These are phyloP conservation scores for Oasisia sp. DNA, from an alignment of 2,888 invertebrate genomes.

Conservation along the genomic window DNA sequence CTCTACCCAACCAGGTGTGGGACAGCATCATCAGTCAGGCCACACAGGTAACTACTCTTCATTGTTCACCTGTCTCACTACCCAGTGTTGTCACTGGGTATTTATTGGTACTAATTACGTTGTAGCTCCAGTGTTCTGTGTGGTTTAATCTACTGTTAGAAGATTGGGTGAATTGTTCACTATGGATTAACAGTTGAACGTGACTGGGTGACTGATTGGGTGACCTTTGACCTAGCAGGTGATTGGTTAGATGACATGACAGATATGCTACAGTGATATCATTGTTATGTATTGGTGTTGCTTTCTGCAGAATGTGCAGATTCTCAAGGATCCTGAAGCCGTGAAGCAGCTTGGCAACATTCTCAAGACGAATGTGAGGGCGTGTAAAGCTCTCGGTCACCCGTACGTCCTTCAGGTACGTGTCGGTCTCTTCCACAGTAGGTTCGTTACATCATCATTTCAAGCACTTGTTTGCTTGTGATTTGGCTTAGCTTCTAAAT, in stretches of 20 bases:
- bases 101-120: not conserved
- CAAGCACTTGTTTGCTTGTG: not conserved
- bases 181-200: not conserved
- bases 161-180: not conserved
- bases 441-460: too few species aligned
- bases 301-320: conserved; percentile 83
- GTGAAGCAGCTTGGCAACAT: conserved; percentile 98
- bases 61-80: not conserved
- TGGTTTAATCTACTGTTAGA: not conserved
- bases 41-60: conserved; percentile 74
- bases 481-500: not conserved
- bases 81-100: not conserved
- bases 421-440: too few species aligned
- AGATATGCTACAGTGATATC: not conserved
- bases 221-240: conserved; percentile 14
- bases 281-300: not conserved
- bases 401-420: conserved; percentile 83
- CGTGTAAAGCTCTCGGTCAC: conserved; percentile 98
- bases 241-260: not conserved
- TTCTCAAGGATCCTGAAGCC: conserved; percentile 93
- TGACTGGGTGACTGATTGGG: not conserved
- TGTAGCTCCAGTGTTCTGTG: not conserved
- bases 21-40: conserved; percentile 98
- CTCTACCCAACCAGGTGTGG: conserved; percentile 96
- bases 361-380: conserved; percentile 97